Evolutionary conservation across 2,888 invertebrate genomes (phyloP), one percentile per base, ranked within the genome.

Genomic region (Plagodis pulveraria): DNA sequence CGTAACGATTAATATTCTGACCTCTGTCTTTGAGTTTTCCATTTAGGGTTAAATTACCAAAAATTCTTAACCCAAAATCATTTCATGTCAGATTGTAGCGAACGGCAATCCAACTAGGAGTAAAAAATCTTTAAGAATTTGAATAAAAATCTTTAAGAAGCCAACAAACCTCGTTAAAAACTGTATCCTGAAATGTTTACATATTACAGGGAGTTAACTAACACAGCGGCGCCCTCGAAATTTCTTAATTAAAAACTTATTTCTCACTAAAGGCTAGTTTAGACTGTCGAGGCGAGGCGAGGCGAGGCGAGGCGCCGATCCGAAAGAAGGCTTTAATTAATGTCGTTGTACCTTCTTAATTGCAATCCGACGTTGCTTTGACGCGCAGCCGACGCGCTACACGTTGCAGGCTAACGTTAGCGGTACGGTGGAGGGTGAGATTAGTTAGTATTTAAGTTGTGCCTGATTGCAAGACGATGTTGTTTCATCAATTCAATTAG

Each of bases 341-440:
- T 84, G 86, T 88, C 84, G 87, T 88, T 87, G 85, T 83, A 78
- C 78, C 74, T 77, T 76, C 80, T 82, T 89, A 89, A 89, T 88
- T 90, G 87, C 88, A 74, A 83, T 78, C 77, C 81, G 76, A 65
- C 75, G 79, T 77, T 76, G 77, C 87, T 87, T 86, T 86, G 81
- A 82, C 69, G 74, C 73, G 76, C 46, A 46, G 48, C 57, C 48
- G 56, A 12, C 32, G 45, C 35, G 52, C n/a, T 42, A 47, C 33
- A 7, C 12, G 42, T 7, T 10, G 5, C 41, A 9, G 2, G 41
- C n/a, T 41, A 2, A 41, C 41, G 41, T 9, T n/a, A 1, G 34
- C n/a, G 34, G 9, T 46, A 33, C 46, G 46, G 0, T 43, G 33
- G 12, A 11, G 6, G 36, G n/a, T 50, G 11, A 8, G 10, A 12